Evolutionary conservation across 2,797 vertebrate genomes (phyloP).

Genomic region (Brotogeris chrysoptera): DNA sequence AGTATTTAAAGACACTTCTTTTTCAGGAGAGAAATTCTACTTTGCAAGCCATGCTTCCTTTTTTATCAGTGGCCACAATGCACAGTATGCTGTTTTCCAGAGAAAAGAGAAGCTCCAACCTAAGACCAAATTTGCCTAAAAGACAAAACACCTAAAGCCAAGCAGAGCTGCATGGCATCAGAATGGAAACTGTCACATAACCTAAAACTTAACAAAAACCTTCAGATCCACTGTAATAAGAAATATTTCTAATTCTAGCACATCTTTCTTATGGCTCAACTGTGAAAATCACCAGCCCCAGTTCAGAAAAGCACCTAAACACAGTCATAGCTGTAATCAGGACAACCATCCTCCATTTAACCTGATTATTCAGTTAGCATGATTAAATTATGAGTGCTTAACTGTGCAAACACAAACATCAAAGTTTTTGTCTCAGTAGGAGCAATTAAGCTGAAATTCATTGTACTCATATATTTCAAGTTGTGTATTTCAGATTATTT

Average conservation of each 20-base stretch:
- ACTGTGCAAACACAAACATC: constrained; percentile 15
- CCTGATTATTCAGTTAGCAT: constrained; percentile 27
- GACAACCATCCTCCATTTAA: not conserved
- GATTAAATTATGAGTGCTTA: constrained; percentile 32
- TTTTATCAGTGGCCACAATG: not conserved
- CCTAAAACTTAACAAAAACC: not conserved
- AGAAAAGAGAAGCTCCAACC: not conserved
- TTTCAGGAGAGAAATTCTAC: not conserved
- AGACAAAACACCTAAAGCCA: not conserved
- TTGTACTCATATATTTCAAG: not conserved
- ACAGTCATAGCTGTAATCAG: not conserved
- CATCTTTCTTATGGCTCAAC: not conserved
- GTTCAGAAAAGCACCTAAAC: not conserved
- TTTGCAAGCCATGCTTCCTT: not conserved
- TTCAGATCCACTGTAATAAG: not conserved
- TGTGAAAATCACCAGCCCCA: not conserved
- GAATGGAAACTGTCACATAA: not conserved
- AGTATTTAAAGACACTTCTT: not conserved
- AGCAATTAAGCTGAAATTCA: constrained; percentile 29
- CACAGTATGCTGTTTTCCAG: not conserved
- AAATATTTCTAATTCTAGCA: not conserved
- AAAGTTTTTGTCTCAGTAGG: constrained; percentile 15
- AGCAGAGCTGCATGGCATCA: not conserved
- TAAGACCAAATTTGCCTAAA: not conserved
- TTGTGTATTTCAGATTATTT: not conserved